phyloP scores from a whole-genome alignment of 2,797 vertebrate genomes.

The Clarias platycephalus region DNA sequence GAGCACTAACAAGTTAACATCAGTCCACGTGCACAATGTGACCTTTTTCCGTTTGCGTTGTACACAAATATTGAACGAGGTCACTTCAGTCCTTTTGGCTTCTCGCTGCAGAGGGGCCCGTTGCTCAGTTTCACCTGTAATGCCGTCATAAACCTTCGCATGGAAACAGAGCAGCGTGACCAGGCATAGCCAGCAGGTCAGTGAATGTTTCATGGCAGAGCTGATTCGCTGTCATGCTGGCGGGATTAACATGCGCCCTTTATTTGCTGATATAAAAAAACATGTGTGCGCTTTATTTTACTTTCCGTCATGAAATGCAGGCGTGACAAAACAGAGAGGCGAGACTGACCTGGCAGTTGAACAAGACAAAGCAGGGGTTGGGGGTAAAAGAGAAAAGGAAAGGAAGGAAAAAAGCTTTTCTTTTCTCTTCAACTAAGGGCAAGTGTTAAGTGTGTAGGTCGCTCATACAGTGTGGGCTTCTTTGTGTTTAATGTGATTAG shows the following conservation, averaged over 20 bases:
- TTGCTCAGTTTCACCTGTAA: not conserved
- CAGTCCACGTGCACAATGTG: not conserved
- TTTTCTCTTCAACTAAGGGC: not conserved
- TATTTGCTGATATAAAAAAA: not conserved
- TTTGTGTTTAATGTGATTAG: constrained; percentile 53
- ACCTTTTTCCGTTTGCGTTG: constrained; percentile 8
- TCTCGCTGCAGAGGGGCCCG: not conserved
- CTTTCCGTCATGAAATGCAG: not conserved
- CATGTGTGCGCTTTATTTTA: not conserved
- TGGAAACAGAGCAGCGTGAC: constrained; percentile 7
- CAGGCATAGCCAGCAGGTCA: not conserved
- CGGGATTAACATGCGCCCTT: not conserved
- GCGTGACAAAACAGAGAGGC: constrained; percentile 60
- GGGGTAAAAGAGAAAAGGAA: not conserved
- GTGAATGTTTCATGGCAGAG: not conserved
- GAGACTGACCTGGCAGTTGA: constrained; percentile 52
- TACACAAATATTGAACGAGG: not conserved
- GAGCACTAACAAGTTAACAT: constrained; percentile 4
- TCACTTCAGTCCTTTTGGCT: not conserved
- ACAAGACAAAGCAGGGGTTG: constrained; percentile 28
- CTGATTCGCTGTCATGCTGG: not conserved
- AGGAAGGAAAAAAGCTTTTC: not conserved
- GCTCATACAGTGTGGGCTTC: not conserved
- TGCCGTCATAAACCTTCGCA: not conserved
- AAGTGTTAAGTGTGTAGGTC: constrained; percentile 14